Base-by-base conservation (phyloP, 2,888 invertebrate species). In the Leucophora obtusa region DNA sequence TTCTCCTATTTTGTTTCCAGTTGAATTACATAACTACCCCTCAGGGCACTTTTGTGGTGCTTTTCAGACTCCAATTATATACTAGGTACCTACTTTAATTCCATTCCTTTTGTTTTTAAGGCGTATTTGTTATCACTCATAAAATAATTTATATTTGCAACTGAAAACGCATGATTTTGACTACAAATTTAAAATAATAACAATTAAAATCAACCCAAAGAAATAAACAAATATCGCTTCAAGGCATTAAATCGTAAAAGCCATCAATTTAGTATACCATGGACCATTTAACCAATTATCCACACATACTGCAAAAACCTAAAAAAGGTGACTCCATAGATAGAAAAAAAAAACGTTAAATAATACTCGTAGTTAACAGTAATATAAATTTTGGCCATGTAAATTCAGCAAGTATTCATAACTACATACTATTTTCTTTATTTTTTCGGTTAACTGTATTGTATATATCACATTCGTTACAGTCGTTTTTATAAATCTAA, bases 61-160 rank as follows among this genome's bases (percentile, higher is more conserved):
- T 7, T 28, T 28, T 28, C 6, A 7, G 28, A 28, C 28, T 28
- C 28, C 28, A 28, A 28, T 28, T 28, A 28, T 28, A 28, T 7
- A 28, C 28, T 28, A 7, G 7, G 7, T 7, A 28, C 28, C 28
- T 6, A 28, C 28, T 6, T 28, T 28, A 3, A 28, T 28, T 28
- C 7, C 38, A 38, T 38, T 2, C 21, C 7, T 14, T 21, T 21
- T 58, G 18, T 59, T 47, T 47, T 47, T 47, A 50, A 63, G 62
- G 62, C 62, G 62, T 63, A 28, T n/a, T 28, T 15, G 28, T 47
- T 50, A 63, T n/a, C 24, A 51, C 50, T 63, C 62, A 63, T 50
- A 50, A 63, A 63, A 50, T 63, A 15, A 63, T 63, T 21, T 5
- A n/a, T 24, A 47, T n/a, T 24, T 21, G 28, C 50, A 47, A 63